phyloP scores from a whole-genome alignment of 2,113 vertebrate species.

The Lophochroa leadbeateri region DNA sequence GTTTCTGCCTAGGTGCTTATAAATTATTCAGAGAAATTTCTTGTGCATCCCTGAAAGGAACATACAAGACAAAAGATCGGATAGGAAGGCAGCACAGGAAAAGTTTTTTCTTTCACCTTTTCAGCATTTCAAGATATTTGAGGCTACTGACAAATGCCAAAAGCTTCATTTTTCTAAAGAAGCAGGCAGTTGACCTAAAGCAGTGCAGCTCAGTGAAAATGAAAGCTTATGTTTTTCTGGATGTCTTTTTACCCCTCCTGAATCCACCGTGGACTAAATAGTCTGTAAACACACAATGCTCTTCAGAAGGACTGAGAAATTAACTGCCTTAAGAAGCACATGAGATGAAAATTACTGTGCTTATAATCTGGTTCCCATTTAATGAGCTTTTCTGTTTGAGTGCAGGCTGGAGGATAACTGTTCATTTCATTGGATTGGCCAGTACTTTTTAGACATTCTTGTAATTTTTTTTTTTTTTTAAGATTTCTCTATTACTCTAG shows the following conservation, averaged over 20 bases:
- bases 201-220: neutral
- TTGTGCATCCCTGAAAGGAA: constrained; percentile 58
- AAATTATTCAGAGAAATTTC: constrained; percentile 75
- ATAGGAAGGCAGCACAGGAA: constrained; percentile 34
- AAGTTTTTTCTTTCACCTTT: constrained; percentile 66
- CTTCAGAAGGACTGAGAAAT: neutral
- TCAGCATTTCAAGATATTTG: constrained; percentile 51
- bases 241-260: neutral
- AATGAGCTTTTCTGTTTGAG: neutral
- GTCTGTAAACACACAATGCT: neutral
- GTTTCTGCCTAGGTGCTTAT: constrained; percentile 38
- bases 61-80: constrained; percentile 70
- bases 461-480: neutral
- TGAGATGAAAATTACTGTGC: neutral
- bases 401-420: neutral
- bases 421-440: neutral
- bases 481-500: neutral
- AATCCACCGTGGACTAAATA: neutral
- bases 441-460: neutral
- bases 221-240: neutral
- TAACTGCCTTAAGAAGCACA: neutral
- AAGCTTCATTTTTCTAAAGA: constrained; percentile 5
- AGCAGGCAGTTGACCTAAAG: neutral
- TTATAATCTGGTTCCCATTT: neutral
- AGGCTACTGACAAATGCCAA: constrained; percentile 46